These are phyloP conservation scores for Capromys pilorides DNA, from an alignment of 2,797 vertebrate genomes.

Conservation along the genomic window DNA sequence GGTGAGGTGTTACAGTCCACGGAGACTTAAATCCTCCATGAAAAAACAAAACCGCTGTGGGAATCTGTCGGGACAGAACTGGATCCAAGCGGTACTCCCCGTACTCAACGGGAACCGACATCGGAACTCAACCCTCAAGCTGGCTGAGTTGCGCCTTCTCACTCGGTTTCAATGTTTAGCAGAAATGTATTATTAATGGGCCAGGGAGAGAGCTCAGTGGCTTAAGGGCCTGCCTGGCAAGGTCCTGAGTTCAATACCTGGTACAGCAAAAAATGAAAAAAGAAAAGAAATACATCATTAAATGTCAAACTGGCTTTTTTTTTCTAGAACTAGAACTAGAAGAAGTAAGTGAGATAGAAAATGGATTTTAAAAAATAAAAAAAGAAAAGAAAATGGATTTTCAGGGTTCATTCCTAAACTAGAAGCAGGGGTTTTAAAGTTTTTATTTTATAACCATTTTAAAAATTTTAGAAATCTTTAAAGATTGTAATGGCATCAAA, in stretches of 20 bases:
- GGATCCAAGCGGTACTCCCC: background rate
- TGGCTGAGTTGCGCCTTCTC: constrained; percentile 22
- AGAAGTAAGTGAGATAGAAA: too few relatives aligned
- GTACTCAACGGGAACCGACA: background rate
- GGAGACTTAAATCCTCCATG: background rate
- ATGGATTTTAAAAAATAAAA: too few relatives aligned
- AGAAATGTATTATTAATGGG: background rate
- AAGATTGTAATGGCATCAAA: background rate
- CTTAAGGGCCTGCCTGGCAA: too few relatives aligned
- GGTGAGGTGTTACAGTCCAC: background rate
- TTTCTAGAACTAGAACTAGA: too few relatives aligned
- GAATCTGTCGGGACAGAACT: background rate
- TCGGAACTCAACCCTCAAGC: background rate
- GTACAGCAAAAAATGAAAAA: too few relatives aligned
- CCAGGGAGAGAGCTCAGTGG: too few relatives aligned
- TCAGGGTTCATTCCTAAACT: background rate
- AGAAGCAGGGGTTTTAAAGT: background rate
- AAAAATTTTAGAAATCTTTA: constrained; percentile 6
- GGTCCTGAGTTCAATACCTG: too few relatives aligned
- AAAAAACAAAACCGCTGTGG: background rate
- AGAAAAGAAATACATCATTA: background rate
- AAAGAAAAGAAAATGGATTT: background rate
- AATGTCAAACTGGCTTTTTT: background rate
- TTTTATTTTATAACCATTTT: too few relatives aligned
- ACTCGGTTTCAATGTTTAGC: background rate